Evolutionary conservation across 2,797 vertebrate genomes (phyloP), one percentile per base, ranked within the genome.

Genomic region (Neostethus bicornis): DNA sequence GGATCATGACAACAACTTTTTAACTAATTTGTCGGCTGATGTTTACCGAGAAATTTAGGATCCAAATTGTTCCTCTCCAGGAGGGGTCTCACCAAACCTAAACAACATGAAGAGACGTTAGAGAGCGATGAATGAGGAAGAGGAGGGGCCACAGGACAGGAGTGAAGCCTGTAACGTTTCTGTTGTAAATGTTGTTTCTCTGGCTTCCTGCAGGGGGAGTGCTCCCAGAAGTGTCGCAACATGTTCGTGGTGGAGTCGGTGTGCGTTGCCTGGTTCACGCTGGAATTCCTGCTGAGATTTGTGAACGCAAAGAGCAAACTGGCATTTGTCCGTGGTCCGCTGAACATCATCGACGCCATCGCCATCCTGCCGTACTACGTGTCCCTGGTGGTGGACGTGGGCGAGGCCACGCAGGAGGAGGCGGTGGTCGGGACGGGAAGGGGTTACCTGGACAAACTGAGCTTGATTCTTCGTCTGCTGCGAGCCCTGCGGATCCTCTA

Each of bases 331-430:
- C 94, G 93, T 3, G 91, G 93, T 1, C 96, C 96, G 1, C 90
- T 98, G 47, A 98, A 99, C 79, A 91, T 98, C 71, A 96, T 99
- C 5, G 96, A 99, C 43, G 92, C 92, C 47, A 63, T 97, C 51
- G 97, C 97, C 87, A 97, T 98, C 79, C 91, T 99, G 68, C 97
- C 97, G 1, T 99, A 95, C 87, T 99, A 98, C 55, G 91, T 97
- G 70, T 94, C 95, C 0, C 85, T 99, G 86, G 86, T 95, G 20
- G 89, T 97, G 72, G 90, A 96, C 0, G 70, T 89, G 34, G 90
- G 91, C 80, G 89, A 95, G 0, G 73, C 77, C 37, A 90, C 93
- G 0, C 87, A 90, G 19, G 91, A 88, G 1, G 92, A 94, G 7
- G 81, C 70, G 43, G 70, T 79, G 0, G 61, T 90, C 73, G 88